Evolutionary conservation across 2,797 vertebrate species (phyloP).

Genomic region (Lithobates pipiens): DNA sequence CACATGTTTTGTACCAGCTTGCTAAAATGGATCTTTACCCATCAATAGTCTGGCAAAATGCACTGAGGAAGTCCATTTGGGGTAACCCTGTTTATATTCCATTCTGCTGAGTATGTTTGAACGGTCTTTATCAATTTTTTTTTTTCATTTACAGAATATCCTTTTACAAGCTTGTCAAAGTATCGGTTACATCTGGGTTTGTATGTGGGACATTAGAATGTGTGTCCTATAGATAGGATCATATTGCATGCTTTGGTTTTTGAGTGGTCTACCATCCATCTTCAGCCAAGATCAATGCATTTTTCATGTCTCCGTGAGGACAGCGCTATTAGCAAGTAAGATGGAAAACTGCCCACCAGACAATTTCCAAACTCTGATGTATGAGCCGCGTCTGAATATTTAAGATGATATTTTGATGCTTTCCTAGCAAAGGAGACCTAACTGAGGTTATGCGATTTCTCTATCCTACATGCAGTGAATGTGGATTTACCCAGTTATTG

Average conservation of each 20-base stretch:
- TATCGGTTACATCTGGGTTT: neutral
- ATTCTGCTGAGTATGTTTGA: no score
- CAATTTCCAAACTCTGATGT: conserved; percentile 31
- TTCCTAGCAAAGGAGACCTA: neutral
- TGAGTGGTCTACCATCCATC: conserved; percentile 23
- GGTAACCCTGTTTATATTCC: no score
- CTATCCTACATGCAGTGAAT: neutral
- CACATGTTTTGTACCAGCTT: no score
- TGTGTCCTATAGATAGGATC: neutral
- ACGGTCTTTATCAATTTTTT: no score
- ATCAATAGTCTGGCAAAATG: no score
- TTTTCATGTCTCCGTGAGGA: conserved; percentile 13
- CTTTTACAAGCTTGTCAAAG: neutral
- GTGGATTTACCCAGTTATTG: neutral
- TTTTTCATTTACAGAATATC: no score
- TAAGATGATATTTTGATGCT: neutral
- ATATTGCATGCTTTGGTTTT: neutral
- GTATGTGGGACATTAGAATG: neutral
- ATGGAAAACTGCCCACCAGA: conserved; percentile 18
- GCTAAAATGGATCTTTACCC: no score
- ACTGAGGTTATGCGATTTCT: neutral
- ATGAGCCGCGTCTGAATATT: conserved; percentile 17
- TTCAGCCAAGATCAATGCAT: conserved; percentile 30
- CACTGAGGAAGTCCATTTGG: no score
- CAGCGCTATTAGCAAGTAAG: neutral